Base-by-base conservation (phyloP, 2,797 vertebrate genomes). In the Tenualosa thibaudeaui region DNA sequence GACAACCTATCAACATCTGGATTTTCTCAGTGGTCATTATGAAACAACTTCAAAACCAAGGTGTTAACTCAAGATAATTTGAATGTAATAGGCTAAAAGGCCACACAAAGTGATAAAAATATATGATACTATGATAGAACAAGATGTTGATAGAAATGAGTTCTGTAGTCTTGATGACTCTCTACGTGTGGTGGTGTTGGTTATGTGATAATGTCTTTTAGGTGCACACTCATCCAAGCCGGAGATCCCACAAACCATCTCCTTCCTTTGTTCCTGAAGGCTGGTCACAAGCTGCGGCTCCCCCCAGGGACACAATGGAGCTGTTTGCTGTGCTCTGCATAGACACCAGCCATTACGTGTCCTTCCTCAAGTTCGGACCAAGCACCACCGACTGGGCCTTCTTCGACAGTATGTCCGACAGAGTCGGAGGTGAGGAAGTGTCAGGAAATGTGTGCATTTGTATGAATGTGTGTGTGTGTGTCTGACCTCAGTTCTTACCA, bases 391-490 rank as follows among this genome's bases (percentile, higher is more conserved):
- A 97, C 92, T 98, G 97, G 97, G 95, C 98, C 93, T 98, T 98
- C 91, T 98, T 97, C 0, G 97, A 98, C 94, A 98, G 97, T 93
- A 98, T 98, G 97, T 96, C 97, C 0, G 97, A 98, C 92, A 91
- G 97, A 83, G 68, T 96, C 0, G 97, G 97, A 97, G 89, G 93
- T 17, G 40, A 78, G 12, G 7, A 53, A 6, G 51, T 53, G 51
- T 53, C 51, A 53, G 12, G 51, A 53, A 13, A 83, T 6, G 37
- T 46, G 15, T 62, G 6, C 26, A 0, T 37, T 1, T 81, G 24
- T 54, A 17, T 51, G 43, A 24, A 5, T 82, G 65, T 53, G 5
- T n/a, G 56, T 58, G 54, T 58, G 19, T 54, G 53, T n/a, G 58
- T 62, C 2, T 62, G 24, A 5, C n/a, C 54, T 71, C 3, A 22